A percentile compares a stretch with the other conserved stretches of the same genome.
Conservation (phyloP, 2,797 vertebrate species). For the Microctenopoma steveboyesi region DNA sequence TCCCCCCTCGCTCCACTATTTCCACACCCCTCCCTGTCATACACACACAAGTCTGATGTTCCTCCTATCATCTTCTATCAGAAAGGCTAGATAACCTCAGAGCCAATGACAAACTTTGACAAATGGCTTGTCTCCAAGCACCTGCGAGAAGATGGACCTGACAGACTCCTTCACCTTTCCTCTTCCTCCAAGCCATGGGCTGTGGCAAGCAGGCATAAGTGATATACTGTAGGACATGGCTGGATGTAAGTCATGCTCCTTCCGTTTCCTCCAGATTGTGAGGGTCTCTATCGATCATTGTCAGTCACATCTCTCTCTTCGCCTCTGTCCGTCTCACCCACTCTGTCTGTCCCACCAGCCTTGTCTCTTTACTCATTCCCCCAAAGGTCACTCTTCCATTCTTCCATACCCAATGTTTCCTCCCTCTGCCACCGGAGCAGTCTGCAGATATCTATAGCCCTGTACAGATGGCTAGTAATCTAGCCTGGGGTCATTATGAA, state of each 20-base stretch:
- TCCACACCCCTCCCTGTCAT: slow-evolving; percentile 49
- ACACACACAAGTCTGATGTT: slow-evolving; percentile 63
- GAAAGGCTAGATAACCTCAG: slow-evolving; percentile 83
- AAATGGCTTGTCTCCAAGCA: slow-evolving; percentile 86
- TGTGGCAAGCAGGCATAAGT: slow-evolving; percentile 78
- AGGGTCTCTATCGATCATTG: slow-evolving; percentile 83
- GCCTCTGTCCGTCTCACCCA: slow-evolving; percentile 57
- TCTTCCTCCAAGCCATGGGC: slow-evolving; percentile 82
- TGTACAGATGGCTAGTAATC: slow-evolving; percentile 80
- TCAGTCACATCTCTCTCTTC: slow-evolving; percentile 69
- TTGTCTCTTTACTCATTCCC: slow-evolving; percentile 71
- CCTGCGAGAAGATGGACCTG: slow-evolving; percentile 82
- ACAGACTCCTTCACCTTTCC: slow-evolving; percentile 88
- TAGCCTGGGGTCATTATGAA: slow-evolving; percentile 79
- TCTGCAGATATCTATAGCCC: slow-evolving; percentile 69
- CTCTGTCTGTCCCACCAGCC: slow-evolving; percentile 65
- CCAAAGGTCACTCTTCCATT: slow-evolving; percentile 78
- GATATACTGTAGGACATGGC: slow-evolving; percentile 84
- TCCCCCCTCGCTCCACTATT: slow-evolving; percentile 10
- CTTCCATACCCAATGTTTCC: slow-evolving; percentile 61
- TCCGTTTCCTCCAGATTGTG: slow-evolving; percentile 79
- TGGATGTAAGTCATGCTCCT: slow-evolving; percentile 80
- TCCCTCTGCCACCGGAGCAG: slow-evolving; percentile 56
- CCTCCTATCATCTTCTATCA: slow-evolving; percentile 84
- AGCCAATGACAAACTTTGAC: slow-evolving; percentile 88